These are phyloP conservation scores for Ophiothrix spiculata DNA, from an alignment of 35 echinoderm and acorn worm species.

Conservation along the genomic window DNA sequence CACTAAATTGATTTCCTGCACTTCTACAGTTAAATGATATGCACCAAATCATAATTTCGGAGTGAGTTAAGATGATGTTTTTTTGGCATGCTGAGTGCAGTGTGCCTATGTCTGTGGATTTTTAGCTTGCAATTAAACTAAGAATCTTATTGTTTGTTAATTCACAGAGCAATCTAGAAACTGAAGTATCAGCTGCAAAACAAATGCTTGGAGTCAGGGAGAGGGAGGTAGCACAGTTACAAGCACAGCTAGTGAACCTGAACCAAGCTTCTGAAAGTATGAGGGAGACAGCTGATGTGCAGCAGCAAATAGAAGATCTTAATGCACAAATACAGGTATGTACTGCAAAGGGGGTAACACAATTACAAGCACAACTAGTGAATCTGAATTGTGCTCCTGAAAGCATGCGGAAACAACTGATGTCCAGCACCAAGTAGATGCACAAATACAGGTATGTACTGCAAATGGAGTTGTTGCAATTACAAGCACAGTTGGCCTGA, in stretches of 20 bases:
- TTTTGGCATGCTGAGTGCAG: too few relatives aligned
- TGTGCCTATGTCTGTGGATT: too few relatives aligned
- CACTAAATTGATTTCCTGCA: too few relatives aligned
- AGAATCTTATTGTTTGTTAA: neutral
- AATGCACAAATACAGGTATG: constrained; percentile 64
- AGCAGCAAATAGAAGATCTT: constrained; percentile 50
- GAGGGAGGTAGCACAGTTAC: constrained; percentile 76
- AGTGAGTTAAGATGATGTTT: too few relatives aligned
- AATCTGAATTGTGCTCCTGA: constrained; percentile 24
- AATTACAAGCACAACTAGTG: constrained; percentile 68
- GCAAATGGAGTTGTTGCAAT: constrained; percentile 68
- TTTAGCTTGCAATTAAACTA: too few relatives aligned
- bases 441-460: constrained; percentile 66
- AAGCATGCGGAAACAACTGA: constrained; percentile 34
- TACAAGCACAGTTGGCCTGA: constrained; percentile 72
- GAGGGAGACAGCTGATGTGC: constrained; percentile 25
- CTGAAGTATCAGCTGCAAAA: constrained; percentile 50
- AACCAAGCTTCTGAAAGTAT: constrained; percentile 34
- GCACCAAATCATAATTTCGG: too few relatives aligned
- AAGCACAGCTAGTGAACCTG: constrained; percentile 53
- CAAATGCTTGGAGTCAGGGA: constrained; percentile 63
- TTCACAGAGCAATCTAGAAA: constrained; percentile 68
- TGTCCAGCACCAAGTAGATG: constrained; percentile 40
- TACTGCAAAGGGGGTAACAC: constrained; percentile 69
- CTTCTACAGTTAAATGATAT: too few relatives aligned